A percentile compares a stretch with the other conserved stretches of the same genome.
Conservation (phyloP, 1,140 invertebrate species). For the Paraescarpia echinospica region DNA sequence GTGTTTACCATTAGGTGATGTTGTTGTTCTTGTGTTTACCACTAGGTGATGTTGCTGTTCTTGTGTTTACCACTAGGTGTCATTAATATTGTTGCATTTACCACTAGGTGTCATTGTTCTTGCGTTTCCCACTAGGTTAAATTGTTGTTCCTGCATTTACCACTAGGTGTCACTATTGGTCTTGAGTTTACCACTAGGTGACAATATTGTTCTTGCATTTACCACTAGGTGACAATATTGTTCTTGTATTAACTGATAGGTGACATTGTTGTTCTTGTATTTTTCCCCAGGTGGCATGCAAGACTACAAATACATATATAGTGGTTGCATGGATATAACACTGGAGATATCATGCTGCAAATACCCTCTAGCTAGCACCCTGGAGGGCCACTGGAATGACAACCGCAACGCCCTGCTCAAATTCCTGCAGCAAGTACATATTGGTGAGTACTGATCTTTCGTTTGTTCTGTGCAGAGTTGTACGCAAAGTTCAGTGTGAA, state of each 20-base stretch:
- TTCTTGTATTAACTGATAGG: not conserved
- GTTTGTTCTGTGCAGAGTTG: not conserved
- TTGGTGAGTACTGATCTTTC: conserved; percentile 33
- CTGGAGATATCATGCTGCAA: conserved; percentile 97
- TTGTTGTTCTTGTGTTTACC: too few species aligned
- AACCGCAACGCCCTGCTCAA: conserved; percentile 81
- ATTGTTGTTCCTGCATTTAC: too few species aligned
- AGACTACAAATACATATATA: conserved; percentile 97
- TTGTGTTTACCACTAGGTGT: too few species aligned
- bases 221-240: not conserved
- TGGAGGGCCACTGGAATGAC: conserved; percentile 89
- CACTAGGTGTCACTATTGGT: too few species aligned
- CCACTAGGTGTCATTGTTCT: too few species aligned
- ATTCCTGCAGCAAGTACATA: conserved; percentile 77
- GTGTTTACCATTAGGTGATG: too few species aligned
- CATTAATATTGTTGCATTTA: too few species aligned
- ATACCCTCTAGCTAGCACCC: conserved; percentile 79
- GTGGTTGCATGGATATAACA: conserved; percentile 98
- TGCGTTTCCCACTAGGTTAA: too few species aligned
- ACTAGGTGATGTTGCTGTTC: too few species aligned
- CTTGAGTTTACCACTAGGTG: too few species aligned
- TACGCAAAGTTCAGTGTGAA: too few species aligned
- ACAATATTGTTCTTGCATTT: not conserved
- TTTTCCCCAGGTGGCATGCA: conserved; percentile 86
- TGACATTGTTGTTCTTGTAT: conserved; percentile 4